A percentile compares a stretch with the other conserved stretches of the same genome.
Conservation (phyloP, 2,113 vertebrate species). For the Eidolon helvum region DNA sequence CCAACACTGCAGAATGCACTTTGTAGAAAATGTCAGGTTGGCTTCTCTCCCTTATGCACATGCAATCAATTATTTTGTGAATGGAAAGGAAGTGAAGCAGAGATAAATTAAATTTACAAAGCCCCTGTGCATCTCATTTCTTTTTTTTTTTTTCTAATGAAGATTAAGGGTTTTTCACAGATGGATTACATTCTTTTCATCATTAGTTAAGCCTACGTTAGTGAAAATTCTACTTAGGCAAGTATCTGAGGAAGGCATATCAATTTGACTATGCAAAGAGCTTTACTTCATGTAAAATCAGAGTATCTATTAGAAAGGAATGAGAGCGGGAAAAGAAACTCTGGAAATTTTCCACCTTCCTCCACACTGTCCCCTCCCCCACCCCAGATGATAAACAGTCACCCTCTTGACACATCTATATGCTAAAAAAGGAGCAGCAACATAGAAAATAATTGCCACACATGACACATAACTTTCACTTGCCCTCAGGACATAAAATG, state of each 20-base stretch:
- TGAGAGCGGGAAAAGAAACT: not conserved
- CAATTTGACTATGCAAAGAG: not conserved
- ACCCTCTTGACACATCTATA: not conserved
- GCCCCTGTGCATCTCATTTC: not conserved
- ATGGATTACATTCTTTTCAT: conserved; percentile 11
- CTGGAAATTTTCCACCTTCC: not conserved
- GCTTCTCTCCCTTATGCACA: not conserved
- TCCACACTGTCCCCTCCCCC: not conserved
- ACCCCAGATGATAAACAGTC: not conserved
- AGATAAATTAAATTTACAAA: not conserved
- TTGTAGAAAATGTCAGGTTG: not conserved
- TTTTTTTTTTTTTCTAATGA: not conserved
- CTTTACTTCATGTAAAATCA: not conserved
- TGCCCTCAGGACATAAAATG: conserved; percentile 50
- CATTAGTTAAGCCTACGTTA: conserved; percentile 39
- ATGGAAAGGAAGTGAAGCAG: not conserved
- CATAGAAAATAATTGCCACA: conserved; percentile 34
- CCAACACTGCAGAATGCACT: not conserved
- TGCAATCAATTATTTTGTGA: not conserved
- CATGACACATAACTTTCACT: not conserved
- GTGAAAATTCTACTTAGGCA: conserved; percentile 34
- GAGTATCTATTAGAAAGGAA: not conserved
- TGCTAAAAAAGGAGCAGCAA: not conserved
- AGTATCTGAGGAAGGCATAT: not conserved
- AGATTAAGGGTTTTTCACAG: conserved; percentile 1